Percentiles rank a stretch among this genome's conserved stretches.
Conservation (phyloP, 2,888 invertebrate species). For the Lumbricus terrestris region DNA sequence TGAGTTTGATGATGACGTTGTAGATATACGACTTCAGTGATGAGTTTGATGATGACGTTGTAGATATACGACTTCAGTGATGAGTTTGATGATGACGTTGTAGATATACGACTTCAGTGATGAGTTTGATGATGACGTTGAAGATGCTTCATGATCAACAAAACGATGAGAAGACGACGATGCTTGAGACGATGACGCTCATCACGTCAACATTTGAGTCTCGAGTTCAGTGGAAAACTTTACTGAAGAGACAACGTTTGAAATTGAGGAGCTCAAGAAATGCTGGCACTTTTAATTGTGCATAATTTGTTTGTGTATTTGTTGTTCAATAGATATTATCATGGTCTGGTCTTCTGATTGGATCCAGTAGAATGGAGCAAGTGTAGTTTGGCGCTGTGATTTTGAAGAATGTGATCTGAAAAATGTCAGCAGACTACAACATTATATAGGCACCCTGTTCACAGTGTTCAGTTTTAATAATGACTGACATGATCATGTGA, state of each 20-base stretch:
- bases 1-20: too few species aligned
- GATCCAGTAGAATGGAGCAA: background rate
- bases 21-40: constrained; percentile 9
- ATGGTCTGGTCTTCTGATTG: background rate
- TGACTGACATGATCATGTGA: too few species aligned
- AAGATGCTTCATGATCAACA: background rate
- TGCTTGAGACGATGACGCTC: background rate
- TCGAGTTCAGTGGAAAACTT: background rate
- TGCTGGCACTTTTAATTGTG: background rate
- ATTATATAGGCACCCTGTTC: too few species aligned
- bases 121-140: background rate
- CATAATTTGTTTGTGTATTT: too few species aligned
- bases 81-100: background rate
- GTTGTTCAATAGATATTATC: too few species aligned
- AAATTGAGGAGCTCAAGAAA: background rate
- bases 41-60: background rate
- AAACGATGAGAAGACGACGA: background rate
- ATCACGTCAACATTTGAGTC: background rate
- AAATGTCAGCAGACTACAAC: too few species aligned
- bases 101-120: constrained; percentile 9
- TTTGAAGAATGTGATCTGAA: background rate
- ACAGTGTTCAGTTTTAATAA: too few species aligned
- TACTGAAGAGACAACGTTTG: background rate
- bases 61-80: background rate
- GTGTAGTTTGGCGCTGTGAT: background rate